Evolutionary conservation across 2,113 vertebrate species (phyloP), one percentile per base, ranked within the genome.

Genomic region (Acrocephalus arundinaceus): DNA sequence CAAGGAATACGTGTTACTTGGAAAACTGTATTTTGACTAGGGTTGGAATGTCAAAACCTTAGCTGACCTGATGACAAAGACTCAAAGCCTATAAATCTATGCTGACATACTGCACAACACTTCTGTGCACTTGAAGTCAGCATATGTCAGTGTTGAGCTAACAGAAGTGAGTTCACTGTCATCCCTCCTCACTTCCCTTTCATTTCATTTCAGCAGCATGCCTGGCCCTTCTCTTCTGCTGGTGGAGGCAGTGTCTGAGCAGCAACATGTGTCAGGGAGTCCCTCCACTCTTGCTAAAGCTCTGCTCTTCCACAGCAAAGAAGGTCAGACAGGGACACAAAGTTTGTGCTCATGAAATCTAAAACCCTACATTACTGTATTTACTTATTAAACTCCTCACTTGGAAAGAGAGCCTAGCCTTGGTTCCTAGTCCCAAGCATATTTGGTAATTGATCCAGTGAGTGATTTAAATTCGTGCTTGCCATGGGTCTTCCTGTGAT

Each of bases 191-290:
- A 3, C 27, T 25, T 27, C 15, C 5, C 62, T 82, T 62, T 13
- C 2, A 3, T 20, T 58, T 45, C 2, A 0, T 57, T 65, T 35
- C 58, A 57, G 3, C 12, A 39, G 5, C 2, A 0, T 27, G 13
- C 45, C 18, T 85, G 21, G 28, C 27, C 11, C 4, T 4, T 33
- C 23, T 22, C 37, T 35, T 70, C 41, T 17, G 11, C 37, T n/a
- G 31, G 16, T 28, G 23, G 37, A 75, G 9, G 1, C 1, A 30
- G 3, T 6, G 6, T 6, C 5, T 14, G n/a, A 18, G 20, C 11
- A 13, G 25, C 28, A 67, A 10, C 5, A 8, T 9, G 7, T 2
- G 8, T 3, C 10, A 16, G 51, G 43, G 22, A 41, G 82, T 74
- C 72, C 51, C 46, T 78, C 55, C 21, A 3, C 48, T 81, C 9